Evolutionary conservation across 2,113 vertebrate genomes (phyloP), one percentile per base, ranked within the genome.

Genomic region (Zosterops borbonicus): DNA sequence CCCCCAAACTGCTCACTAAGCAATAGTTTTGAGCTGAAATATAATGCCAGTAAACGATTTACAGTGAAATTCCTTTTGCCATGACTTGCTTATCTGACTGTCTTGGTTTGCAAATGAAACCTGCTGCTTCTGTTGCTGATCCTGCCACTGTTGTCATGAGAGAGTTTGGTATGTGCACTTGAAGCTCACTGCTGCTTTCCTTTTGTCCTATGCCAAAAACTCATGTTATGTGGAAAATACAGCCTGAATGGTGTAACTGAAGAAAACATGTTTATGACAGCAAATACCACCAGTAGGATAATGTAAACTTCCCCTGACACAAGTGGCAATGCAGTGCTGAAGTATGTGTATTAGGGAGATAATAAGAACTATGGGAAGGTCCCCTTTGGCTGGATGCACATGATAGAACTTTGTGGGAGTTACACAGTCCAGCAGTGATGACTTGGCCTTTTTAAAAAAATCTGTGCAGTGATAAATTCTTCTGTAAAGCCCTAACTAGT

Each of bases 61-160:
- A 58, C 41, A 80, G 27, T 46, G 37, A 56, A 79, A 76, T 71
- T 87, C 44, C 22, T 27, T 60, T 69, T 85, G 68, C 65, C 24
- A 4, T 76, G 73, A 53, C 53, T 91, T 2, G 3, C 39, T 95
- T 82, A 55, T 79, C 74, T 78, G 65, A 84, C 46, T 58, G 84
- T 39, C 82, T 90, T 96, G 13, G 4, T 94, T 90, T 93, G 87
- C 78, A 79, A 81, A 88, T 76, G 85, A 85, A 96, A 94, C 65
- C 87, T 91, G 53, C 92, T 93, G 89, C 89, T 95, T 94, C 91
- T 74, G 65, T 83, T 85, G 53, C 82, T 87, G 85, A 87, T 93
- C 70, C 90, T 93, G 90, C 87, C 85, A 35, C 88, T 85, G 84
- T 79, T 91, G 87, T 47, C 62, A 49, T 24, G 67, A 64, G 85